Conservation (phyloP, 2,888 invertebrate species). For the Platycnemis pennipes region DNA sequence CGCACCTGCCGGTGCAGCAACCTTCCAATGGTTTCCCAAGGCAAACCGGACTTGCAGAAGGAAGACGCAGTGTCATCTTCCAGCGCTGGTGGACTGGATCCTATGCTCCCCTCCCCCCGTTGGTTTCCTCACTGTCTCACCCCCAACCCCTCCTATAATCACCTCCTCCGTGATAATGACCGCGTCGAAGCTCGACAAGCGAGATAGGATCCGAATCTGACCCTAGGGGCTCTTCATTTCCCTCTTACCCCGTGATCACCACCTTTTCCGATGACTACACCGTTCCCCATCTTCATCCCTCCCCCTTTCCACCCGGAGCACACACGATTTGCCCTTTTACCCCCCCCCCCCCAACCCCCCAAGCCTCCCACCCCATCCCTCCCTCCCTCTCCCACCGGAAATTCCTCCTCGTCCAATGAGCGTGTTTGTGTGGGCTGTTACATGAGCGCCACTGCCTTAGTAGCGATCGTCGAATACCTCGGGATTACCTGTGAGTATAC, state of each 20-base stretch:
- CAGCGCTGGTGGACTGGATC: not conserved
- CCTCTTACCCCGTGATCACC: not conserved
- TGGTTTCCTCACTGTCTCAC: not conserved
- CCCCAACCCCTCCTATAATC: not conserved
- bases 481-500: too few relatives aligned
- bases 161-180: not conserved
- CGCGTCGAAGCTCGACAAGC: not conserved
- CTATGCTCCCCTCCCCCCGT: not conserved
- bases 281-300: not conserved
- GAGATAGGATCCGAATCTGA: too few relatives aligned
- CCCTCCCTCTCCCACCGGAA: not conserved
- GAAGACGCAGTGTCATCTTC: not conserved
- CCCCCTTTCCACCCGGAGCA: not conserved
- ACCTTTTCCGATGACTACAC: not conserved
- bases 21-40: not conserved
- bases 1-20: not conserved
- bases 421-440: not conserved
- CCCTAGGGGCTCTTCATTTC: too few relatives aligned
- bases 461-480: too few relatives aligned
- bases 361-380: not conserved
- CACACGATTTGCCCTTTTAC: conserved; percentile 11
- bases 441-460: too few relatives aligned
- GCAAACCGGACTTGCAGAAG: not conserved
- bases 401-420: not conserved
- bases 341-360: not conserved